Evolutionary conservation across 2,113 vertebrate genomes (phyloP), one percentile per base, ranked within the genome.

Genomic region (Lepisosteus osseus): DNA sequence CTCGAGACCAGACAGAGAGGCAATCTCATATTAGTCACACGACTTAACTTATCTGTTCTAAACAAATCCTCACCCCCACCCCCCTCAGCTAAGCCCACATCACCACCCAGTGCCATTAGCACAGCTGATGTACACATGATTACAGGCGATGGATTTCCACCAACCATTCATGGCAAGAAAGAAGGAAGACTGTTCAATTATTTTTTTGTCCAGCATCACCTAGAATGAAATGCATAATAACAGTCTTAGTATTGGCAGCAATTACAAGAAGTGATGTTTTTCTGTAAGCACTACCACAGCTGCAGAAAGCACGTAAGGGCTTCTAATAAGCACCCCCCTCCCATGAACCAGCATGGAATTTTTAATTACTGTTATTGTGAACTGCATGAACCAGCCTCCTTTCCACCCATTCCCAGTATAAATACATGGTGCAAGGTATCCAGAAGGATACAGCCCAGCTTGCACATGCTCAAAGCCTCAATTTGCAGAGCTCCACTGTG

Each of bases 301-400:
- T 76, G 72, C 80, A 64, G 82, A 77, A 62, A 59, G 59, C 75
- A 79, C 63, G 65, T 57, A 56, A 69, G 71, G 73, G 70, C 67
- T 71, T 76, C 66, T 73, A 83, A 86, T 88, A 87, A 86, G 77
- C 75, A 76, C 61, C 77, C 76, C 77, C 76, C 62, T 72, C 74
- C 70, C 82, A 82, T 74, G 72, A 80, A 75, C 79, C 67, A 82
- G 79, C 82, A 85, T 85, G 79, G 84, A 88, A 89, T 87, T 85
- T 82, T 77, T 87, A 85, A 87, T 87, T 86, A 88, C 80, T 82
- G 84, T 88, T 79, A 89, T 88, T 86, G 83, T 74, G 83, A 85
- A 79, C 82, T 80, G 73, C 70, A 80, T 79, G 80, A 85, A 87
- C 75, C 78, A 71, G 76, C 76, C 76, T 86, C 76, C 83, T 82